phyloP scores from a whole-genome alignment of 2,113 vertebrate species.

The Clinocottus analis region DNA sequence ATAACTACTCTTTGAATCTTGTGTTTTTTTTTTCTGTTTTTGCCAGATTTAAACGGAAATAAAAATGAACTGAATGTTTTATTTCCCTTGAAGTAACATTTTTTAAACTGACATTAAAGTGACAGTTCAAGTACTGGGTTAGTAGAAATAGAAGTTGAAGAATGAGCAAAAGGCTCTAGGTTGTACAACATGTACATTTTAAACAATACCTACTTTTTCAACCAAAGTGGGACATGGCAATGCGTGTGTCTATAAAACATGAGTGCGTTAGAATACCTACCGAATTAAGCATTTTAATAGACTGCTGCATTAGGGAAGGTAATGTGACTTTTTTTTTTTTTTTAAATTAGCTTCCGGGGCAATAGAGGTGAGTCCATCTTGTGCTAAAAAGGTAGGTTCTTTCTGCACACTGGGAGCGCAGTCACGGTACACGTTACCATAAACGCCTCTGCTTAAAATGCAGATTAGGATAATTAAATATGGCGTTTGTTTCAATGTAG shows the following conservation, averaged over 20 bases:
- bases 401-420: background rate
- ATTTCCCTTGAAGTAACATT: conserved; percentile 10
- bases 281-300: background rate
- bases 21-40: background rate
- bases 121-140: conserved; percentile 10
- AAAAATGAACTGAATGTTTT: background rate
- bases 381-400: conserved; percentile 11
- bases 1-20: background rate
- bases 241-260: background rate
- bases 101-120: background rate
- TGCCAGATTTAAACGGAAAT: background rate
- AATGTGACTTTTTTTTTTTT: background rate
- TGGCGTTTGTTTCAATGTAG: conserved; percentile 56
- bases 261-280: background rate
- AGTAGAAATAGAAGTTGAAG: background rate
- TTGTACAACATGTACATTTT: conserved; percentile 1
- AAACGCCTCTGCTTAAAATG: conserved; percentile 42
- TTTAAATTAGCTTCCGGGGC: conserved; percentile 1
- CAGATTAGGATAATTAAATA: conserved; percentile 67
- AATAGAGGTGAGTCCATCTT: conserved; percentile 12
- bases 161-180: background rate
- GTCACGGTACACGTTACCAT: background rate
- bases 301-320: background rate
- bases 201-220: conserved; percentile 24
- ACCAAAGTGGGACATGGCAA: conserved; percentile 26